Evolutionary conservation across 53 echinoderm and acorn worm species (phyloP).

Genomic region (Temnopleurus reevesii): DNA sequence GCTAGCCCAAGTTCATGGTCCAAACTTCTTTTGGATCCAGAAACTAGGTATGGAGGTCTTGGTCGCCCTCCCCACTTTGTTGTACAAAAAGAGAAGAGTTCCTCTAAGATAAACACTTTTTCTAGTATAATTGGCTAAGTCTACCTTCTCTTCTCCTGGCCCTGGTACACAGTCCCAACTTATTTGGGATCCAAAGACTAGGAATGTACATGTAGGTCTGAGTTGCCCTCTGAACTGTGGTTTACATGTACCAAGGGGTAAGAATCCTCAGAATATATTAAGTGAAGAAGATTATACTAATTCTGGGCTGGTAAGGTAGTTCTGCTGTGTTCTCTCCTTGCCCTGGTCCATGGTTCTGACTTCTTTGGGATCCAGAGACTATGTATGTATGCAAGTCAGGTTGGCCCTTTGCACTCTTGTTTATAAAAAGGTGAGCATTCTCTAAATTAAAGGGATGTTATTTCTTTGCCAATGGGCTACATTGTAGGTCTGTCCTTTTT

Average conservation of each 20-base stretch:
- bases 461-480: too few relatives aligned
- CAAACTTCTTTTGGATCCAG: slow-evolving; percentile 76
- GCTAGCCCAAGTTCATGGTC: slow-evolving; percentile 76
- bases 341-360: too few relatives aligned
- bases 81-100: slow-evolving; percentile 87
- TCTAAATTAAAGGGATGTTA: too few relatives aligned
- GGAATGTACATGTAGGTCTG: slow-evolving; percentile 83
- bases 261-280: too few relatives aligned
- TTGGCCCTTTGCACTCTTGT: too few relatives aligned
- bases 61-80: slow-evolving; percentile 73
- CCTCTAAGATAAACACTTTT: too few relatives aligned
- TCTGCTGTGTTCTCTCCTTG: too few relatives aligned
- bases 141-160: slow-evolving; percentile 64
- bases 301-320: slow-evolving; percentile 63
- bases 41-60: slow-evolving; percentile 76
- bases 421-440: too few relatives aligned
- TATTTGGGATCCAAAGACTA: slow-evolving; percentile 69
- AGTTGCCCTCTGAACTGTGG: slow-evolving; percentile 74
- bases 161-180: slow-evolving; percentile 84
- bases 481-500: slow-evolving; percentile 58
- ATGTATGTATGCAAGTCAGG: too few relatives aligned
- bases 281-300: too few relatives aligned
- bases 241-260: slow-evolving; percentile 96
- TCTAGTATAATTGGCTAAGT: too few relatives aligned
- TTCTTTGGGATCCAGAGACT: too few relatives aligned